phyloP scores from a whole-genome alignment of 2,797 vertebrate species.

The Gallinago stenura region DNA sequence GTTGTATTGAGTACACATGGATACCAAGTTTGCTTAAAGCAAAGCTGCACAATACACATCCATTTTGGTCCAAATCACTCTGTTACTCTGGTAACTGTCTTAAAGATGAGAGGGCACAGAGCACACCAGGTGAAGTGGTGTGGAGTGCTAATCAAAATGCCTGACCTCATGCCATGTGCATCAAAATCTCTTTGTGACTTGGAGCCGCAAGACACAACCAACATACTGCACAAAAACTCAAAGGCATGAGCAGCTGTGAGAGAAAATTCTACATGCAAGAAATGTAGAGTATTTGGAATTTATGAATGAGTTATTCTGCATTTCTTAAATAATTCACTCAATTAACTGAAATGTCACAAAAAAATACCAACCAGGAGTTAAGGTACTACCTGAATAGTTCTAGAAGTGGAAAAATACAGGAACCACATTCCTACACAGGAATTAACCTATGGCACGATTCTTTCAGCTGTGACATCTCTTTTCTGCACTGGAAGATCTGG shows the following conservation, averaged over 20 bases:
- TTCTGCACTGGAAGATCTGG: background rate
- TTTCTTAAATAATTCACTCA: background rate
- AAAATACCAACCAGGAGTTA: background rate
- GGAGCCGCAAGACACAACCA: background rate
- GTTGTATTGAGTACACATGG: background rate
- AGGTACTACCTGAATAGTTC: background rate
- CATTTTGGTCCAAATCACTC: background rate
- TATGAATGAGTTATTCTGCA: background rate
- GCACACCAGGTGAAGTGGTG: rapidly evolving
- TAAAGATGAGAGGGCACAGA: background rate
- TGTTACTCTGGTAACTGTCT: background rate
- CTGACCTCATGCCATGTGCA: background rate
- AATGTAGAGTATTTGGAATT: background rate
- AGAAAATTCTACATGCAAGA: background rate
- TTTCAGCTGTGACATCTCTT: background rate
- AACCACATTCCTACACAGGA: background rate
- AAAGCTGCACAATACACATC: background rate
- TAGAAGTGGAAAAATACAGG: background rate
- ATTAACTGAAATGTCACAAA: background rate
- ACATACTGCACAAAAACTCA: background rate
- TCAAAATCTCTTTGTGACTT: background rate
- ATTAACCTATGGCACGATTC: background rate
- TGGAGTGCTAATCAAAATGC: background rate
- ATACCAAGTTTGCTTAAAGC: background rate
- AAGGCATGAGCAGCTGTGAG: background rate